phyloP scores from a whole-genome alignment of 2,888 invertebrate genomes.

The Ophion ellenae region DNA sequence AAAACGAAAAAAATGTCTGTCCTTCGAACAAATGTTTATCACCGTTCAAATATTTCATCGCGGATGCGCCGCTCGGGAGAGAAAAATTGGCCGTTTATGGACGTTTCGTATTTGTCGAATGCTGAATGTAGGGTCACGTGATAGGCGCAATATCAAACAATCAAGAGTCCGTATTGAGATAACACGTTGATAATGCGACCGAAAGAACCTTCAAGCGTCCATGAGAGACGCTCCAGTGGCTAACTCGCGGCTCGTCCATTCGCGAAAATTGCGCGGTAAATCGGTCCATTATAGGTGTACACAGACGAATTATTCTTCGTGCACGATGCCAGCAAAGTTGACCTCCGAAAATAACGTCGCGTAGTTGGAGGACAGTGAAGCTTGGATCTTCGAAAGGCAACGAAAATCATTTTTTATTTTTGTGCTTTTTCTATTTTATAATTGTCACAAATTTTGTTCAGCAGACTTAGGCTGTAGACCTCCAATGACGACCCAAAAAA shows the following conservation, averaged over 20 bases:
- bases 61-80: no score
- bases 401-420: neutral
- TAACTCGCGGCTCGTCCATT: slow-evolving; percentile 9
- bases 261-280: slow-evolving; percentile 34
- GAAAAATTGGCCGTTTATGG: no score
- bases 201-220: slow-evolving; percentile 14
- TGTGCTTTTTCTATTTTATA: neutral
- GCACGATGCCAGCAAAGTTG: neutral
- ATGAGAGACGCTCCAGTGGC: neutral
- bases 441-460: no score
- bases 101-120: no score
- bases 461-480: no score
- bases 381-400: neutral
- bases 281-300: neutral
- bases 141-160: slow-evolving; percentile 5
- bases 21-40: no score
- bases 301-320: neutral
- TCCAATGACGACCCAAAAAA: no score
- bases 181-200: slow-evolving; percentile 8
- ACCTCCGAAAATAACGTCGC: neutral
- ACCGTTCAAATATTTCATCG: no score
- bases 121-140: neutral
- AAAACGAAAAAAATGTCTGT: no score
- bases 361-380: neutral
- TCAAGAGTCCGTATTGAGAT: neutral